Evolutionary conservation across 2,888 invertebrate species (phyloP), one percentile per base, ranked within the genome.

Genomic region (Sympetrum striolatum): DNA sequence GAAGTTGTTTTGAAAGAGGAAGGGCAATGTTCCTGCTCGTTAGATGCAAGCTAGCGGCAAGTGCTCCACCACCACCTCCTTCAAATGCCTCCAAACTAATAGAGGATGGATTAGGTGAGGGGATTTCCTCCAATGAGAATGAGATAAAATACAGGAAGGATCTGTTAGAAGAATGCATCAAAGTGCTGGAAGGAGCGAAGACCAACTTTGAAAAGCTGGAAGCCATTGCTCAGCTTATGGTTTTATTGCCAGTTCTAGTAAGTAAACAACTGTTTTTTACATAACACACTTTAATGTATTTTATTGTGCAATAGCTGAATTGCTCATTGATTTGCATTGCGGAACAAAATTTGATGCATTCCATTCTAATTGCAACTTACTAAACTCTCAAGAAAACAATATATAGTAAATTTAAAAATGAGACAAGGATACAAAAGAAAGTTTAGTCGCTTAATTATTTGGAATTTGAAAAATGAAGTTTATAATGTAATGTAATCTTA

Each of bases 1-100:
- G 98, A 1, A 97, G 97, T 25, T 95, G 96, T 37, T 97, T 96
- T 92, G 98, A 98, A 93, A 96, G 96, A 92, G 98, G 97, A 1
- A 96, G 97, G 94, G 96, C 96, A 0, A 94, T 96, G 92, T 95
- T 98, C 91, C 94, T 98, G 22, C 97, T 97, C 92, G 96, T 97
- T 0, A 97, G 97, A 93, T 98, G 98, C 93, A 94, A 96, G 44
- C 95, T 97, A 80, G 97, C 97, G 0, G 95, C 96, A 58, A 95
- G 96, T 2, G 94, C 95, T 8, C 92, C 92, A 79, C 93, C 0
- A 94, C 10, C 86, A 10, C 31, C 80, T 8, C 37, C 48, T 1
- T 22, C 90, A 14, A 31, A 18, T 12, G 6, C 35, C 3, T 53
- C 48, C 6, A 8, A 12, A 44, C 58, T 79, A 35, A 37, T 22